A percentile compares a stretch with the other conserved stretches of the same genome.
phyloP scores from a whole-genome alignment of 2,113 vertebrate genomes.

The Pachypanchax playfairii region DNA sequence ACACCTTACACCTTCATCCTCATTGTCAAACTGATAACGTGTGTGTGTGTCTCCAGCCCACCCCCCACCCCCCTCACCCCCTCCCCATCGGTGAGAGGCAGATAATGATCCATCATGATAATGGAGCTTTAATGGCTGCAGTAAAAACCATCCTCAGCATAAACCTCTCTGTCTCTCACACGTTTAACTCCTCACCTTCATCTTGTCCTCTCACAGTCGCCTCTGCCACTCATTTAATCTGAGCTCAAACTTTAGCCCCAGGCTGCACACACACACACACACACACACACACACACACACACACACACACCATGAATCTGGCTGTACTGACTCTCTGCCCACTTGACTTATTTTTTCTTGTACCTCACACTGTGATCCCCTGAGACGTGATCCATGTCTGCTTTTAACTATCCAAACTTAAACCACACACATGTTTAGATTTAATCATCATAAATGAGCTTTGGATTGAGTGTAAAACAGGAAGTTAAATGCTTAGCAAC shows the following conservation, averaged over 20 bases:
- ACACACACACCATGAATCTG: constrained; percentile 25
- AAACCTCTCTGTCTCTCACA: constrained; percentile 7
- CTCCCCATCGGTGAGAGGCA: no score
- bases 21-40: constrained; percentile 48
- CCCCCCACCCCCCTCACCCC: no score
- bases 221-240: constrained; percentile 51
- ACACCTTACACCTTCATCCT: constrained; percentile 33
- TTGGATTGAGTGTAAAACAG: constrained; percentile 14
- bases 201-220: constrained; percentile 44
- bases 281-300: constrained; percentile 6
- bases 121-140: constrained; percentile 71
- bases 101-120: constrained; percentile 71
- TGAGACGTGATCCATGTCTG: constrained; percentile 34
- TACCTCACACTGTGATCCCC: constrained; percentile 46
- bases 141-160: constrained; percentile 68
- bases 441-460: constrained; percentile 35
- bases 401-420: constrained; percentile 23
- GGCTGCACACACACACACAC: constrained; percentile 10
- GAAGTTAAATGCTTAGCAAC: constrained; percentile 38
- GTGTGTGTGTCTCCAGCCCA: no score
- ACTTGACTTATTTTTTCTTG: constrained; percentile 30
- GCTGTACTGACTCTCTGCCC: constrained; percentile 13
- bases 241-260: constrained; percentile 27
- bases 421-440: constrained; percentile 37
- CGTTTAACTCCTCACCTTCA: constrained; percentile 20